These are phyloP conservation scores for Saimiri boliviensis DNA, from an alignment of 2,113 vertebrate genomes.

Conservation along the genomic window DNA sequence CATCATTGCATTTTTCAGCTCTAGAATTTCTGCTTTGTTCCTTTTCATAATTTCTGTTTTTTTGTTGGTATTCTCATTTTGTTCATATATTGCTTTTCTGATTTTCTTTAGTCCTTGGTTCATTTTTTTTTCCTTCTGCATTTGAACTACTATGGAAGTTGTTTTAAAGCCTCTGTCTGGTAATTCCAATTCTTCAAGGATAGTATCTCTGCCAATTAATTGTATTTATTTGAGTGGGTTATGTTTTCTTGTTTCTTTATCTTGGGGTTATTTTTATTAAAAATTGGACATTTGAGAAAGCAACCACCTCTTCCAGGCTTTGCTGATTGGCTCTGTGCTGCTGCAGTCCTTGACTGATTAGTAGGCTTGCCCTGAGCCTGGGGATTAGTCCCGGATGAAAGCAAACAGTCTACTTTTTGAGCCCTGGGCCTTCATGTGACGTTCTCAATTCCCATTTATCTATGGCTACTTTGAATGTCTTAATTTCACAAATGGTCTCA, in stretches of 20 bases:
- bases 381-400: neutral
- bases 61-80: neutral
- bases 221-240: neutral
- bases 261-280: neutral
- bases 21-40: neutral
- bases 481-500: neutral
- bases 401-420: rapidly evolving
- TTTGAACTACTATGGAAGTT: neutral
- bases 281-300: neutral
- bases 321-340: neutral
- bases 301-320: neutral
- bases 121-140: neutral
- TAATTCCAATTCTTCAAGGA: neutral
- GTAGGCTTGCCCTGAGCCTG: neutral
- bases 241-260: neutral
- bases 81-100: neutral
- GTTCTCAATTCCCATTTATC: neutral
- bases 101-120: neutral
- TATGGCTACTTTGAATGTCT: neutral
- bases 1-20: neutral
- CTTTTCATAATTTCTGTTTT: neutral
- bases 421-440: neutral
- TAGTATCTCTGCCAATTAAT: neutral
- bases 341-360: neutral
- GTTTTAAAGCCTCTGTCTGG: neutral